A percentile compares a stretch with the other conserved stretches of the same genome.
Conservation (phyloP, 2,888 invertebrate species). For the Xestia rhomboidea region DNA sequence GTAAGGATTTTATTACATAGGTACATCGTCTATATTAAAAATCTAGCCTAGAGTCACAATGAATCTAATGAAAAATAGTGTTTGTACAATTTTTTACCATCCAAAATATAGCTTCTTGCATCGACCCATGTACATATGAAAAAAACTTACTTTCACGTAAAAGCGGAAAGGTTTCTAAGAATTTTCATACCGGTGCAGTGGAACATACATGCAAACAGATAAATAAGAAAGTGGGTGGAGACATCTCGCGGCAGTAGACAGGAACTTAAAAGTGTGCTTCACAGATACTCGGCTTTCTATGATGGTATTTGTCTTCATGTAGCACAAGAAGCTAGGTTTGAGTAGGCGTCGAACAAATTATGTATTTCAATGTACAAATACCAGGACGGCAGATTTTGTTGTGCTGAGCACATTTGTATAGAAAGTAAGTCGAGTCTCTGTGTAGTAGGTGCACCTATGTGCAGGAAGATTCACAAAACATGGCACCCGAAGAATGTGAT, state of each 20-base stretch:
- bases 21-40: not conserved
- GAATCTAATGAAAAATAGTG: not conserved
- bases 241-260: slow-evolving; percentile 18
- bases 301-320: not conserved
- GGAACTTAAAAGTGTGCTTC: slow-evolving; percentile 4
- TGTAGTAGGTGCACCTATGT: slow-evolving; percentile 11
- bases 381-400: not conserved
- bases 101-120: not conserved
- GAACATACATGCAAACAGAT: slow-evolving; percentile 55
- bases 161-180: slow-evolving; percentile 30
- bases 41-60: slow-evolving; percentile 4
- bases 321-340: not conserved
- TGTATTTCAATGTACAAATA: not conserved
- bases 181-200: slow-evolving; percentile 36
- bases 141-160: slow-evolving; percentile 40
- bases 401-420: not conserved
- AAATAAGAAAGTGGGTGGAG: slow-evolving; percentile 38
- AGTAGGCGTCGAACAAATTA: not conserved
- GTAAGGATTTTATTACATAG: not conserved
- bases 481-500: slow-evolving; percentile 41
- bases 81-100: not conserved
- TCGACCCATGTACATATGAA: slow-evolving; percentile 4
- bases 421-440: slow-evolving; percentile 41
- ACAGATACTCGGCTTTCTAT: slow-evolving; percentile 35
- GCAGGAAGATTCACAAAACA: slow-evolving; percentile 34